Percentiles rank a stretch among this genome's conserved stretches.
These are phyloP conservation scores for Monopis laevigella DNA, from an alignment of 2,888 invertebrate genomes.

Conservation along the genomic window DNA sequence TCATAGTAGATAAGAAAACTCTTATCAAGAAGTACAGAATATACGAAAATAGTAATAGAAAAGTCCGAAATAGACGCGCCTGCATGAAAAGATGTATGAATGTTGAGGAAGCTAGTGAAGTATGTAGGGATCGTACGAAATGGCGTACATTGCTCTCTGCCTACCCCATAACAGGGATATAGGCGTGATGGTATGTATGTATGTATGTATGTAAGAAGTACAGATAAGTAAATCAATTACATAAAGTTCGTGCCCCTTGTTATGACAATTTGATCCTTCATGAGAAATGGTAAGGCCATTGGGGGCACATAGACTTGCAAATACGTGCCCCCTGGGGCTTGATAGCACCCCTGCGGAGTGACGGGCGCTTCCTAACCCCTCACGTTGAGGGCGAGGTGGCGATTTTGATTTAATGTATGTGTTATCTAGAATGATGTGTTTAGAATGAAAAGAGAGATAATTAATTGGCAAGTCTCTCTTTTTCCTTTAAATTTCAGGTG, in stretches of 20 bases:
- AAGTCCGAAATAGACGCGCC: no score
- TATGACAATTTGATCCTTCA: conserved; percentile 16
- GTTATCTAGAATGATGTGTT: neutral
- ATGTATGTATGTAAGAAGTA: neutral
- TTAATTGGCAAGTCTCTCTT: no score
- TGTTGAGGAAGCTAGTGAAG: no score
- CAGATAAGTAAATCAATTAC: conserved; percentile 9
- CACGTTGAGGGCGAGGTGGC: neutral
- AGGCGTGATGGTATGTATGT: no score
- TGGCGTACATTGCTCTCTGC: no score
- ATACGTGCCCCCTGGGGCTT: conserved; percentile 20
- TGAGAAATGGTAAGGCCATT: conserved; percentile 17
- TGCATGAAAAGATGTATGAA: no score
- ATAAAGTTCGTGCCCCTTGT: conserved; percentile 2
- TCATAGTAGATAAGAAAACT: neutral
- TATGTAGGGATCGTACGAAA: no score
- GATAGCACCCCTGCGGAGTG: conserved; percentile 11
- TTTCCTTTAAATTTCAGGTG: no score
- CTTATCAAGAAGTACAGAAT: conserved; percentile 4
- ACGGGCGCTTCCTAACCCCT: neutral
- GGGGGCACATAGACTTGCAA: conserved; percentile 23
- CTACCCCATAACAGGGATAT: no score
- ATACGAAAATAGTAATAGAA: no score
- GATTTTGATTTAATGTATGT: no score
- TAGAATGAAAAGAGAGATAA: no score